Conservation (phyloP, 2,888 invertebrate genomes). For the Bedellia somnulentella region DNA sequence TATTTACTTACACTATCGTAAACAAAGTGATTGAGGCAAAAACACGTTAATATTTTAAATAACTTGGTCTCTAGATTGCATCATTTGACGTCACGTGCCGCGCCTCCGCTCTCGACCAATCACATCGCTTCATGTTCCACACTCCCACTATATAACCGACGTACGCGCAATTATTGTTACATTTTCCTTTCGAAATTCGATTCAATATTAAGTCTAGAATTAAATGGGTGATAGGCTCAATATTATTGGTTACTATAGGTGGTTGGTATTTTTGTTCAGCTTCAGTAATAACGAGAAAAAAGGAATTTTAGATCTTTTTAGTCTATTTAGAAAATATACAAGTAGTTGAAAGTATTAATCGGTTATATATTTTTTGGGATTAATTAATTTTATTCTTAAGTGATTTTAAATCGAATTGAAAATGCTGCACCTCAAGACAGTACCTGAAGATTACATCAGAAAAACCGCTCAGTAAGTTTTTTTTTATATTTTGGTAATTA, state of each 20-base stretch:
- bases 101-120: constrained; percentile 50
- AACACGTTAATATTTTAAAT: background rate
- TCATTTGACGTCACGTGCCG: constrained; percentile 25
- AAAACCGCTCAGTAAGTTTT: constrained; percentile 43
- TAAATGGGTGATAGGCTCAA: constrained; percentile 55
- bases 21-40: background rate
- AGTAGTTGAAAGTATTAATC: constrained; percentile 7
- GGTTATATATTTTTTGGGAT: constrained; percentile 8
- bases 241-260: constrained; percentile 43
- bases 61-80: constrained; percentile 3
- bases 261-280: constrained; percentile 57
- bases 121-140: constrained; percentile 22
- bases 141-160: constrained; percentile 36
- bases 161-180: constrained; percentile 21
- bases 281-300: constrained; percentile 53
- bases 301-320: constrained; percentile 14
- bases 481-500: background rate
- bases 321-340: constrained; percentile 7
- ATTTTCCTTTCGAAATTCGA: too few relatives aligned
- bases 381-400: constrained; percentile 10
- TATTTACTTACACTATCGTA: background rate
- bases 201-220: too few relatives aligned
- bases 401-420: constrained; percentile 11
- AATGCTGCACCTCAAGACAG: constrained; percentile 42
- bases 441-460: constrained; percentile 44